Conservation (phyloP, 1,140 invertebrate genomes). For the Glomeris maerens region DNA sequence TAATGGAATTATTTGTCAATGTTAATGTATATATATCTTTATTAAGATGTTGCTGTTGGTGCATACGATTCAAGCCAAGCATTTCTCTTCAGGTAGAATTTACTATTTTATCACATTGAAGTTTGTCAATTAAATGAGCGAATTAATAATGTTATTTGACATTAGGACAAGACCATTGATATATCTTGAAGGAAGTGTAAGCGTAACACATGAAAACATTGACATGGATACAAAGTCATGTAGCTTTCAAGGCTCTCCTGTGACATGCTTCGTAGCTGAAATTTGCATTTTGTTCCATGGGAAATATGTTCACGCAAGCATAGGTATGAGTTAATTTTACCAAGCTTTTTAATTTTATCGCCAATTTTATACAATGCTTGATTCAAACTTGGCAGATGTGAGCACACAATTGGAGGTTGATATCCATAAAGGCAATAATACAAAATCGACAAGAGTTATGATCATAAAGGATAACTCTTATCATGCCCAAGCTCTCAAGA, state of each 20-base stretch:
- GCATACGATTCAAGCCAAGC: slow-evolving; percentile 22
- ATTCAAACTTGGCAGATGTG: background rate
- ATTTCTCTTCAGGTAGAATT: slow-evolving; percentile 17
- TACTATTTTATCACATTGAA: too few species aligned
- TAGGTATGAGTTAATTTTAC: slow-evolving; percentile 18
- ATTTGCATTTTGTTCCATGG: slow-evolving; percentile 23
- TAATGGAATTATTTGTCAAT: background rate
- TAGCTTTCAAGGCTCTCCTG: slow-evolving; percentile 13
- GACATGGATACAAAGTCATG: background rate
- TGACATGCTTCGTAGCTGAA: slow-evolving; percentile 25
- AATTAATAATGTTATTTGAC: slow-evolving; percentile 27
- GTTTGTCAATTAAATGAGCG: slow-evolving; percentile 21
- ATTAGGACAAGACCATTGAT: slow-evolving; percentile 14
- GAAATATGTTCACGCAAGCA: slow-evolving; percentile 14
- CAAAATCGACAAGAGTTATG: background rate
- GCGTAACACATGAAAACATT: background rate
- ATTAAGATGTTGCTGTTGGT: slow-evolving; percentile 23
- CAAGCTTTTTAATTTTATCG: background rate
- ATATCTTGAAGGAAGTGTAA: background rate
- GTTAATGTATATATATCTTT: background rate
- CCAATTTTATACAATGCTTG: background rate
- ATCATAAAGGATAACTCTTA: too few species aligned
- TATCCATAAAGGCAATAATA: background rate
- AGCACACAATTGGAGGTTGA: background rate
- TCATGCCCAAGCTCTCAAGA: too few species aligned